A percentile compares a stretch with the other conserved stretches of the same genome.
Conservation (phyloP, 1,140 invertebrate genomes). For the Nomia melanderi region DNA sequence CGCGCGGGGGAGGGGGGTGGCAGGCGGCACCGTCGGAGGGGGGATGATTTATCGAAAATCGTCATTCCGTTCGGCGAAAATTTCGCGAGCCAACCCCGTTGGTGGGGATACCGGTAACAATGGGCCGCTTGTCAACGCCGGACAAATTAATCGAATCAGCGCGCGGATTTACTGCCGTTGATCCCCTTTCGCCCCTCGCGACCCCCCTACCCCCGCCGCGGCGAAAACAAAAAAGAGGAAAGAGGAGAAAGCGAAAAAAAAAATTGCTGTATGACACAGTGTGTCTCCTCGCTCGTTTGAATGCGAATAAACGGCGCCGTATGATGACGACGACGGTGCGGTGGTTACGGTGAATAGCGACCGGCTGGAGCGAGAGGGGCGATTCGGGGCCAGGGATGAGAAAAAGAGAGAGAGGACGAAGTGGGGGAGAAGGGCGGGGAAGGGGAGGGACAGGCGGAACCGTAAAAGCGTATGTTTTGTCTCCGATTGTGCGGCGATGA, state of each 20-base stretch:
- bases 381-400: conserved; percentile 2
- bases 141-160: conserved; percentile 64
- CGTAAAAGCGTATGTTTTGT: conserved; percentile 66
- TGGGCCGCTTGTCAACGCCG: conserved; percentile 46
- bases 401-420: neutral
- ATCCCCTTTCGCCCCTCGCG: neutral
- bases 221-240: no score
- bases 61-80: conserved; percentile 53
- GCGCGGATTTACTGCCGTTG: conserved; percentile 59
- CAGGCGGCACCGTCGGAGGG: neutral
- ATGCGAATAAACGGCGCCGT: conserved; percentile 55
- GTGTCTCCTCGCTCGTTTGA: conserved; percentile 58
- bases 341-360: conserved; percentile 37
- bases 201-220: neutral
- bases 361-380: neutral
- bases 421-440: neutral
- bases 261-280: conserved; percentile 46
- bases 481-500: conserved; percentile 66
- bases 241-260: conserved; percentile 15
- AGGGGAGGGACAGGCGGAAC: conserved; percentile 45
- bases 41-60: conserved; percentile 60
- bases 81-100: conserved; percentile 18
- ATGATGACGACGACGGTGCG: conserved; percentile 46
- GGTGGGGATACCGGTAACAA: conserved; percentile 27
- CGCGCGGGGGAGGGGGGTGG: neutral